Percentiles rank a stretch among this genome's conserved stretches.
Evolutionary conservation across 2,888 invertebrate species (phyloP).

Genomic region (Palloptera scutellata): DNA sequence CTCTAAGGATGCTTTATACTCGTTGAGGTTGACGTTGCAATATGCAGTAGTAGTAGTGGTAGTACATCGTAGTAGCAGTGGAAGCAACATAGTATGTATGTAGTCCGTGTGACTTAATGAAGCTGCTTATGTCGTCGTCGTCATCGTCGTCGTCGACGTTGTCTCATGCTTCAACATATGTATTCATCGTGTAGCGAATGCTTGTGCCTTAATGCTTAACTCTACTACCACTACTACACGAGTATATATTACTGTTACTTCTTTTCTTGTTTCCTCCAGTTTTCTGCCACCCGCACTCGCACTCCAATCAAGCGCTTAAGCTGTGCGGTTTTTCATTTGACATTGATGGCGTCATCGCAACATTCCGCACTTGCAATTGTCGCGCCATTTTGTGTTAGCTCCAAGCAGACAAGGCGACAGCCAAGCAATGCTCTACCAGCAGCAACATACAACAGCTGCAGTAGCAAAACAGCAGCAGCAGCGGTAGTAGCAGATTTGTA

Average conservation of each 20-base stretch:
- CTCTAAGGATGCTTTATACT: no score
- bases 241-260: not conserved
- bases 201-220: not conserved
- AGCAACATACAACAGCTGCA: no score
- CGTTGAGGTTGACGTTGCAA: no score
- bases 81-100: no score
- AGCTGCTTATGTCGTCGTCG: constrained; percentile 14
- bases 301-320: not conserved
- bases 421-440: not conserved
- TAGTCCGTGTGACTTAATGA: constrained; percentile 12
- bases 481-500: not conserved
- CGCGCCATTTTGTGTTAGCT: not conserved
- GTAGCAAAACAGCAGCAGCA: no score
- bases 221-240: not conserved
- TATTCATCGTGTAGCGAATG: not conserved
- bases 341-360: constrained; percentile 6
- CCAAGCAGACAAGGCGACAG: no score
- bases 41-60: no score
- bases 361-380: constrained; percentile 1
- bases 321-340: constrained; percentile 20
- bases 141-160: no score
- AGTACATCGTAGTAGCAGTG: no score
- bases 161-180: not conserved
- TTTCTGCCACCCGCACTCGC: not conserved
- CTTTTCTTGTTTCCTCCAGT: not conserved